Evolutionary conservation across 2,888 invertebrate species (phyloP).

Genomic region (Drosophila subsilvestris): DNA sequence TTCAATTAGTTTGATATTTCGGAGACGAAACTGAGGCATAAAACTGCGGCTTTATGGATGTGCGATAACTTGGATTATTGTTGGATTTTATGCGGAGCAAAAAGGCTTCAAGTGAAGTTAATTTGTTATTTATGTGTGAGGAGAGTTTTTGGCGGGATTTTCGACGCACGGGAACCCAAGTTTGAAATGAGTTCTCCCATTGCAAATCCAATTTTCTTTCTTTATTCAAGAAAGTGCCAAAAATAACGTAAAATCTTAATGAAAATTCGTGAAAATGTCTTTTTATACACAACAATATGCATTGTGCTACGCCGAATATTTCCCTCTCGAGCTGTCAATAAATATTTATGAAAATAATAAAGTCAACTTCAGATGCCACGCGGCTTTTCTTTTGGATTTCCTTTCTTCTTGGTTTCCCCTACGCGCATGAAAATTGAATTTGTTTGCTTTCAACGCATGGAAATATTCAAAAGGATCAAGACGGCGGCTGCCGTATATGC

Average conservation of each 20-base stretch:
- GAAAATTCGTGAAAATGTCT: constrained; percentile 47
- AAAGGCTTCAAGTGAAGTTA: constrained; percentile 15
- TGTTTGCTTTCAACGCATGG: constrained; percentile 56
- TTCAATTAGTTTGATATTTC: constrained; percentile 51
- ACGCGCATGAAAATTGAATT: constrained; percentile 58
- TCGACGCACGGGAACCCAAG: background rate
- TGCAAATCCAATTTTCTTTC: constrained; percentile 10
- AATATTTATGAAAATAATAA: constrained; percentile 73
- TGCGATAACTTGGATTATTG: constrained; percentile 38
- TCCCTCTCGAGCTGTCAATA: constrained; percentile 65
- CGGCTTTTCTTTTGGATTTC: constrained; percentile 28
- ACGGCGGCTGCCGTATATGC: constrained; percentile 44
- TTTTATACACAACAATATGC: constrained; percentile 21
- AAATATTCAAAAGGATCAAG: constrained; percentile 56
- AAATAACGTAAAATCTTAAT: constrained; percentile 31
- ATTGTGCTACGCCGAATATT: constrained; percentile 18
- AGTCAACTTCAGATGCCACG: constrained; percentile 60
- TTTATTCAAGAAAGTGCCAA: constrained; percentile 27
- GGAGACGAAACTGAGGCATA: background rate
- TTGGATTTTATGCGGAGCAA: background rate
- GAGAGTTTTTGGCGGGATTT: constrained; percentile 27
- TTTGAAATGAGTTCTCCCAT: background rate
- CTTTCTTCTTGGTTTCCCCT: constrained; percentile 2
- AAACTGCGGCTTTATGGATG: constrained; percentile 52
- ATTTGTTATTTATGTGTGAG: constrained; percentile 28